phyloP scores from a whole-genome alignment of 2,888 invertebrate genomes.

The Mythimna albipuncta region DNA sequence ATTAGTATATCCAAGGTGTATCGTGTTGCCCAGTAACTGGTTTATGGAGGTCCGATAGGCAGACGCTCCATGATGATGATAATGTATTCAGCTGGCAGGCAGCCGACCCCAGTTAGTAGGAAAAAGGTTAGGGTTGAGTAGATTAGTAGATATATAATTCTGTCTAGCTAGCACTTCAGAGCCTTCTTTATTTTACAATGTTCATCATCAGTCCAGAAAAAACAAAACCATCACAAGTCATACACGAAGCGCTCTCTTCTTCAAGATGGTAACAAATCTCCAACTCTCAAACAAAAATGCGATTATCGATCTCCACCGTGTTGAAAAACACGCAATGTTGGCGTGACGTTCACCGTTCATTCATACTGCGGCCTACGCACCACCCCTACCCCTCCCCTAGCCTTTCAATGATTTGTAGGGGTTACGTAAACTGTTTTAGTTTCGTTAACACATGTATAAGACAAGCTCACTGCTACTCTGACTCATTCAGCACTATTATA shows the following conservation, averaged over 20 bases:
- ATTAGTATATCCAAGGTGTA: no score
- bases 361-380: conserved; percentile 69
- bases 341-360: conserved; percentile 72
- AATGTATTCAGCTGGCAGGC: no score
- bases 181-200: neutral
- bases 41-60: no score
- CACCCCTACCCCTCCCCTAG: conserved; percentile 54
- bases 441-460: conserved; percentile 51
- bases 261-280: neutral
- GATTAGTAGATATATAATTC: no score
- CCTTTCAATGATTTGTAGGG: conserved; percentile 60
- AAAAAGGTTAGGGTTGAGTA: no score
- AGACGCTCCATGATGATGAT: no score
- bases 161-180: neutral
- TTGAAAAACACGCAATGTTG: conserved; percentile 52
- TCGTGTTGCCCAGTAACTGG: no score
- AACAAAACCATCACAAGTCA: neutral
- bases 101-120: no score
- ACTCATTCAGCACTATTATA: conserved; percentile 46
- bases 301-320: conserved; percentile 54
- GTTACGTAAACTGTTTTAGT: conserved; percentile 62
- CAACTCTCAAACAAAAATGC: conserved; percentile 23
- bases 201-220: neutral
- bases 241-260: neutral
- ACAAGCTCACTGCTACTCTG: conserved; percentile 32